Conservation (phyloP, 2,888 invertebrate genomes). For the Bruchidius siliquastri region DNA sequence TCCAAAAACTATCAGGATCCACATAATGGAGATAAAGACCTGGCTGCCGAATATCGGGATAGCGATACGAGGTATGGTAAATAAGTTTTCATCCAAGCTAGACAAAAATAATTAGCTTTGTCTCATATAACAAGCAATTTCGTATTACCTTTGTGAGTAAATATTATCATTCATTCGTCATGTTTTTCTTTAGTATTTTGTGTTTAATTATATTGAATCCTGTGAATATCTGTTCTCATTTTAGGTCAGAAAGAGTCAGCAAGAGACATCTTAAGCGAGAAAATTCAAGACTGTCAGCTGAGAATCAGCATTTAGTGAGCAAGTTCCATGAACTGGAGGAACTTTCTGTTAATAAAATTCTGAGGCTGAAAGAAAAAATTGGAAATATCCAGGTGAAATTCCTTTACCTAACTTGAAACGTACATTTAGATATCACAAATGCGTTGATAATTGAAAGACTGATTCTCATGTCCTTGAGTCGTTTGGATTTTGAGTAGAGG, state of each 20-base stretch:
- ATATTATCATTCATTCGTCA: too few species aligned
- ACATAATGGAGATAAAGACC: background rate
- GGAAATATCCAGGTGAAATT: slow-evolving; percentile 50
- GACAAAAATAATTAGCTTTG: slow-evolving; percentile 24
- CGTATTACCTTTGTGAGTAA: too few species aligned
- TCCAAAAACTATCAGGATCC: slow-evolving; percentile 23
- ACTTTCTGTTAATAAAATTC: slow-evolving; percentile 55
- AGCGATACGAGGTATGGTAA: background rate
- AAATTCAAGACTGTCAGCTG: slow-evolving; percentile 50
- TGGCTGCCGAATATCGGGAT: background rate
- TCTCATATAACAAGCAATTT: background rate
- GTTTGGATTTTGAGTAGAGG: too few species aligned
- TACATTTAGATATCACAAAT: too few species aligned
- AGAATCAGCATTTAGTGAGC: slow-evolving; percentile 52
- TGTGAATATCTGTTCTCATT: background rate
- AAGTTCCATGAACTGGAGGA: slow-evolving; percentile 50
- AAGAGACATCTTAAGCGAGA: slow-evolving; percentile 47
- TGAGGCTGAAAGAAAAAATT: slow-evolving; percentile 60
- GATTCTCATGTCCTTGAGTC: too few species aligned
- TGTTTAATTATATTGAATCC: too few species aligned
- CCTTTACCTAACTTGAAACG: too few species aligned
- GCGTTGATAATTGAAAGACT: too few species aligned
- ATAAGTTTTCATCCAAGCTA: slow-evolving; percentile 3
- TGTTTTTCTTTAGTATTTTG: too few species aligned
- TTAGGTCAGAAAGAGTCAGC: slow-evolving; percentile 22